Percentiles rank a stretch among this genome's conserved stretches.
Evolutionary conservation across 2,797 vertebrate species (phyloP).

Genomic region (Pipistrellus pygmaeus): DNA sequence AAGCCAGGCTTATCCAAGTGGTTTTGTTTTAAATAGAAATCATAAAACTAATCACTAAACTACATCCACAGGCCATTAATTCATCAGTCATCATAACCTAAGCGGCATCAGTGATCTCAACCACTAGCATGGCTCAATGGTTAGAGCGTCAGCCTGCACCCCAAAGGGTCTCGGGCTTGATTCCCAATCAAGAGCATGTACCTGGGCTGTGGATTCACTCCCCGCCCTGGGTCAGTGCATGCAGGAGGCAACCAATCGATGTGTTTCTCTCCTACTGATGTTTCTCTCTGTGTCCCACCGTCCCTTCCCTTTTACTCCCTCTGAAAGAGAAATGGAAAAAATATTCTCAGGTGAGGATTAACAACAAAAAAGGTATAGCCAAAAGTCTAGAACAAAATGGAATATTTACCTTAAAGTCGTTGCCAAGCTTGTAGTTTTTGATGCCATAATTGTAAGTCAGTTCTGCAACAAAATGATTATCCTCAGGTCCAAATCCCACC

Average conservation of each 20-base stretch:
- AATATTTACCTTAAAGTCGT: constrained; percentile 95
- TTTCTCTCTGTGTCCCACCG: no score
- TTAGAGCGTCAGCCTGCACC: no score
- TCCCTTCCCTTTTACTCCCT: no score
- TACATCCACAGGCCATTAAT: neutral
- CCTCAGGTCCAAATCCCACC: constrained; percentile 97
- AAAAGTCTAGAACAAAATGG: neutral
- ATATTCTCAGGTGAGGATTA: no score
- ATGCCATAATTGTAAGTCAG: constrained; percentile 98
- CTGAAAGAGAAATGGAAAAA: no score
- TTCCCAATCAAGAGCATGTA: no score
- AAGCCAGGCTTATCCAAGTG: neutral
- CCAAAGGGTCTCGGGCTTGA: no score
- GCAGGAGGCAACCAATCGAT: no score
- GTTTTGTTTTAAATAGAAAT: neutral
- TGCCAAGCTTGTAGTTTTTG: constrained; percentile 94
- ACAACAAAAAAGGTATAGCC: neutral
- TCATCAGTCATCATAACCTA: neutral
- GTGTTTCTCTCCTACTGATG: no score
- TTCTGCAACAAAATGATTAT: constrained; percentile 96
- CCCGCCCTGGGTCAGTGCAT: no score
- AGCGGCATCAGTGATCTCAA: neutral
- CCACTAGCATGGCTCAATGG: no score
- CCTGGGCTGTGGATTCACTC: no score
- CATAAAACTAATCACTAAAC: neutral